phyloP scores from a whole-genome alignment of 1,140 invertebrate genomes.

The Meloidogyne floridensis region DNA sequence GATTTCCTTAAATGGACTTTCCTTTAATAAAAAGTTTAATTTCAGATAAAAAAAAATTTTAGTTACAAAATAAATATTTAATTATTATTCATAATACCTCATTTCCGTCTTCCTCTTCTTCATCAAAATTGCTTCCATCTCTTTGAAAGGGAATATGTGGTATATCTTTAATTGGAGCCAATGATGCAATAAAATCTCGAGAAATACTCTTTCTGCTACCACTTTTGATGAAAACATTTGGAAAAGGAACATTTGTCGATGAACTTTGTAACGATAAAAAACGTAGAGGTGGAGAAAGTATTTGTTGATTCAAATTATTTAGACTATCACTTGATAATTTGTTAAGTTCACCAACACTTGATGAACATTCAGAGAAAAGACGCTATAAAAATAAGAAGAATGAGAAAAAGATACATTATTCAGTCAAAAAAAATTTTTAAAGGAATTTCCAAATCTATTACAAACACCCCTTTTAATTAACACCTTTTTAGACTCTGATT shows the following conservation, averaged over 20 bases:
- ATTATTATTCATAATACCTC: conserved; percentile 9
- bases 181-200: conserved; percentile 7
- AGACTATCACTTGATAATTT: not conserved
- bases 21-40: no score
- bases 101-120: not conserved
- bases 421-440: no score
- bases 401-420: no score
- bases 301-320: conserved; percentile 1
- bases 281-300: not conserved
- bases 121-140: conserved; percentile 13
- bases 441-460: no score
- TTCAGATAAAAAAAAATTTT: no score
- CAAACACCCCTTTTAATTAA: no score
- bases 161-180: conserved; percentile 28
- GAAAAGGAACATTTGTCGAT: not conserved
- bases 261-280: not conserved
- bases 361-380: conserved; percentile 32
- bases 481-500: not conserved
- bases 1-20: no score
- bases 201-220: conserved; percentile 4
- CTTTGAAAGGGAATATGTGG: conserved; percentile 10
- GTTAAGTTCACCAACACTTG: conserved; percentile 17
- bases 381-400: not conserved
- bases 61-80: no score
- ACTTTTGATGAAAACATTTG: not conserved